phyloP scores from a whole-genome alignment of 2,888 invertebrate species.

The Pristionchus maxplancki region DNA sequence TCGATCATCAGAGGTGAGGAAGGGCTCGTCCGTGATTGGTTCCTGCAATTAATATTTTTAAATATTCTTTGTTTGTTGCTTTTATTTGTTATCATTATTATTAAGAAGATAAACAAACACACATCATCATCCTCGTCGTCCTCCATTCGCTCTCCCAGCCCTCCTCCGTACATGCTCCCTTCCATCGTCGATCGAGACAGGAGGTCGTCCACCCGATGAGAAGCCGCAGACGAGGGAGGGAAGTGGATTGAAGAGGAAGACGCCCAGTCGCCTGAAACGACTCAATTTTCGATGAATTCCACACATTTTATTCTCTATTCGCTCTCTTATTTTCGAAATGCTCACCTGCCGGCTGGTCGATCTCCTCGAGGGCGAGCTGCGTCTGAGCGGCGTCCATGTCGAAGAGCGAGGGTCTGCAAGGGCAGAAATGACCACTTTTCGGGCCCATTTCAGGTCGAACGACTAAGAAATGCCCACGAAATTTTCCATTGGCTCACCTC shows the following conservation, averaged over 20 bases:
- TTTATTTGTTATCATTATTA: not conserved
- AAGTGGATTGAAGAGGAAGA: conserved; percentile 15
- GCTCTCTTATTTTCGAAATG: too few relatives aligned
- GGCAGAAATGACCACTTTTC: not conserved
- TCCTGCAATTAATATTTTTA: not conserved
- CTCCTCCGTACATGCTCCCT: conserved; percentile 59
- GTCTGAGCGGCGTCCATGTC: conserved; percentile 42
- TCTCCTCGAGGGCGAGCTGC: conserved; percentile 12
- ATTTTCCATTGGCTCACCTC: not conserved
- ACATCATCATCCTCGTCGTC: conserved; percentile 52
- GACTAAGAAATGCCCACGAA: not conserved
- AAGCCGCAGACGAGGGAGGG: not conserved
- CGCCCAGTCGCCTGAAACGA: conserved; percentile 43
- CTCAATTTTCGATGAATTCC: too few relatives aligned
- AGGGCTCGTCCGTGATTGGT: conserved; percentile 31
- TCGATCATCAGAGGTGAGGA: conserved; percentile 10
- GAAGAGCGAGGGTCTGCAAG: conserved; percentile 5
- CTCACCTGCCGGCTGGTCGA: conserved; percentile 3
- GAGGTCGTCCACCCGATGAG: conserved; percentile 36
- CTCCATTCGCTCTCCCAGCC: conserved; percentile 19
- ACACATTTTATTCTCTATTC: too few relatives aligned
- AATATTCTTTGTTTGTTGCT: not conserved
- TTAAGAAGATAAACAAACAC: not conserved
- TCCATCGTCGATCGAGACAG: conserved; percentile 64
- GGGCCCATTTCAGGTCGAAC: not conserved